Percentiles rank a stretch among this genome's conserved stretches.
Conservation (phyloP, 2,113 vertebrate genomes). For the Mesoclemmys tuberculata region DNA sequence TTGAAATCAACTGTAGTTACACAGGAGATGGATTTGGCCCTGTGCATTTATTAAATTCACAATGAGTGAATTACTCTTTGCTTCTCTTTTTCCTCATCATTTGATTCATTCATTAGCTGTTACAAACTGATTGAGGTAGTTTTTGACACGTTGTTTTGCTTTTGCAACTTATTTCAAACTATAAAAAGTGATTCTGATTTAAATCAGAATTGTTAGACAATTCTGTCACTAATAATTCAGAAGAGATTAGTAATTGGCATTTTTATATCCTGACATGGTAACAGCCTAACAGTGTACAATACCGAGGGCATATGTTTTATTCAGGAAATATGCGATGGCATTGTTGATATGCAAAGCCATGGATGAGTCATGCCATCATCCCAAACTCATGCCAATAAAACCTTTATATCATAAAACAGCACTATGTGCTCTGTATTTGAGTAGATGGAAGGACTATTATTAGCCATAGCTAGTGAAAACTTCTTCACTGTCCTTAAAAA, state of each 20-base stretch:
- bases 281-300: background rate
- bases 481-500: background rate
- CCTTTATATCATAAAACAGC: background rate
- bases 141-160: background rate
- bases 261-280: background rate
- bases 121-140: background rate
- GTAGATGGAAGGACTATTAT: background rate
- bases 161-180: background rate
- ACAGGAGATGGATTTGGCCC: background rate
- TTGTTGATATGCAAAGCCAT: background rate
- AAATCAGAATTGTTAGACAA: background rate
- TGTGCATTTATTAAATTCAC: background rate
- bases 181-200: background rate
- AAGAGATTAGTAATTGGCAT: background rate
- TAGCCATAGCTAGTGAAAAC: background rate
- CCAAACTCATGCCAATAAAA: background rate
- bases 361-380: background rate
- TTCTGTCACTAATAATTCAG: background rate
- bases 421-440: background rate
- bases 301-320: background rate
- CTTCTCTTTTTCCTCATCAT: background rate
- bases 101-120: background rate
- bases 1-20: background rate
- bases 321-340: background rate
- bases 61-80: background rate